Conservation (phyloP, 2,113 vertebrate species). For the Todiramphus saurophagus region DNA sequence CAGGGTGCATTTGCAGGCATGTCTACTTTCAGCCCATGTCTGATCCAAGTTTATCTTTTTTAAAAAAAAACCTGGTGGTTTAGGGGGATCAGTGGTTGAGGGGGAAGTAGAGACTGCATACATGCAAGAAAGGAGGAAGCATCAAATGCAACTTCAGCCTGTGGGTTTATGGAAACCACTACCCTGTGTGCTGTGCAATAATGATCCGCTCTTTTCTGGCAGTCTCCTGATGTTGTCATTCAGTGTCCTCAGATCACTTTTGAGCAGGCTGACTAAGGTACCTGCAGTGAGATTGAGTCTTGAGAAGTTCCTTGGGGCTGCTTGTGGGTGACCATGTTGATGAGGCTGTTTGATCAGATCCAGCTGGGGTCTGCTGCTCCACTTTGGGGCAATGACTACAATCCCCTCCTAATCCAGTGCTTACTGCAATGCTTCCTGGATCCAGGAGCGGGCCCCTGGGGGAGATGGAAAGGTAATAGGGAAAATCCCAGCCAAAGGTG, state of each 20-base stretch:
- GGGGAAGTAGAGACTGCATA: background rate
- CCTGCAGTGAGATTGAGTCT: background rate
- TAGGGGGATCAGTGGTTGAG: rapidly evolving
- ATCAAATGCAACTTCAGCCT: background rate
- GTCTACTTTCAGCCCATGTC: background rate
- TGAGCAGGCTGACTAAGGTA: background rate
- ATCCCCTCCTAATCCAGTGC: background rate
- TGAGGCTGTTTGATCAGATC: rapidly evolving
- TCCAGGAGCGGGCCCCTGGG: background rate
- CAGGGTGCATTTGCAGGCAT: background rate
- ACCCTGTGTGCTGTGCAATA: rapidly evolving
- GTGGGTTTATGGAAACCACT: background rate
- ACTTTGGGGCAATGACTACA: background rate
- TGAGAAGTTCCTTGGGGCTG: background rate
- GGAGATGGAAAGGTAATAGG: rapidly evolving
- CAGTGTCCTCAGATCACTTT: background rate
- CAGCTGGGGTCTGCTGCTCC: rapidly evolving
- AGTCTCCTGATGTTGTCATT: background rate
- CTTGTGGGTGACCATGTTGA: rapidly evolving
- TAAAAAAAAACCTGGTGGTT: background rate
- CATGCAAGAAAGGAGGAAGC: rapidly evolving
- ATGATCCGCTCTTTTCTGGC: background rate
- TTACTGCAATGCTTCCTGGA: background rate
- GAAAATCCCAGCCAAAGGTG: background rate
- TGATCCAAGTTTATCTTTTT: background rate